A percentile compares a stretch with the other conserved stretches of the same genome.
phyloP scores from a whole-genome alignment of 2,113 vertebrate genomes.

The Trinectes maculatus region DNA sequence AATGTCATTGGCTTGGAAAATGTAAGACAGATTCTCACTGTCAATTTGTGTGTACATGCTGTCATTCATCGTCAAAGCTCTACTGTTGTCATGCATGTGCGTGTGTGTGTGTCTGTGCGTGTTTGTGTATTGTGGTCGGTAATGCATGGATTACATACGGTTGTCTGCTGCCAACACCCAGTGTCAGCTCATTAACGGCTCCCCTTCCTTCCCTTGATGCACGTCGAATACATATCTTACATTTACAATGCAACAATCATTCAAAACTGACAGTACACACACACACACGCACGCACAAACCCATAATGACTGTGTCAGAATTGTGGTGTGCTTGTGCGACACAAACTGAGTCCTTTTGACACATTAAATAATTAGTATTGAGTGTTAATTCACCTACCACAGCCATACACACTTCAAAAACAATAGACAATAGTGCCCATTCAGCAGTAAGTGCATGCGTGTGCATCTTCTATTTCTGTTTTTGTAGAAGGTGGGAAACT shows the following conservation, averaged over 20 bases:
- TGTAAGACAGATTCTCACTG: constrained; percentile 14
- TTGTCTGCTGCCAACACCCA: constrained; percentile 5
- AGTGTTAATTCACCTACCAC: constrained; percentile 13
- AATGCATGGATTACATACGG: not conserved
- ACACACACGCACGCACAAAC: not conserved
- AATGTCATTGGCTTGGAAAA: constrained; percentile 29
- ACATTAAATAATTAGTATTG: too few species aligned
- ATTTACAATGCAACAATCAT: constrained; percentile 10
- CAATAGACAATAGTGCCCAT: not conserved
- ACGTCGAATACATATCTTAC: not conserved
- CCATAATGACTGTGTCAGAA: not conserved
- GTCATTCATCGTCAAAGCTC: constrained; percentile 25
- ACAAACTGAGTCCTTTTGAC: constrained; percentile 19
- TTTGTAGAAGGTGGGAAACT: not conserved
- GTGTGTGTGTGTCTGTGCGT: constrained; percentile 3
- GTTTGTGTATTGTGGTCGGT: constrained; percentile 1
- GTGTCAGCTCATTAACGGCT: constrained; percentile 8
- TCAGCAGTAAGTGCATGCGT: not conserved
- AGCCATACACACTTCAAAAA: not conserved
- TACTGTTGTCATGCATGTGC: not conserved
- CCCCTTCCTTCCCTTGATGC: constrained; percentile 14
- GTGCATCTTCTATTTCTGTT: not conserved
- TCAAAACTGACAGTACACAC: not conserved
- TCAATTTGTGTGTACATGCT: constrained; percentile 15
- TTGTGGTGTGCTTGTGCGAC: not conserved